Percentiles rank a stretch among this genome's conserved stretches.
Evolutionary conservation across 2,797 vertebrate genomes (phyloP).

Genomic region (Onychomys torridus): DNA sequence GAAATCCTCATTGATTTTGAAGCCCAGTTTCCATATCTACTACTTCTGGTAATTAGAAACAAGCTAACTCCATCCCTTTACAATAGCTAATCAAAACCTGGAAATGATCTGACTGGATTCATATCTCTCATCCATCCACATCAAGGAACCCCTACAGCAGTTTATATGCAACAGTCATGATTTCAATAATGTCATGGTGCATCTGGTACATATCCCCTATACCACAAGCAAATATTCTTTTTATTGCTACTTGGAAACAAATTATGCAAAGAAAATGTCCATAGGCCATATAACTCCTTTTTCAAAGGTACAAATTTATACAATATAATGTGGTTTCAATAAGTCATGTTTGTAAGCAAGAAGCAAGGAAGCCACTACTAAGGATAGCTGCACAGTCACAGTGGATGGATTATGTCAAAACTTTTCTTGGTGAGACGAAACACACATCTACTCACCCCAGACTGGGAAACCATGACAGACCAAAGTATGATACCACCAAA

Average conservation of each 20-base stretch:
- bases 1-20: slow-evolving; percentile 10
- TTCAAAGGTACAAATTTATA: not conserved
- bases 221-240: not conserved
- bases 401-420: not conserved
- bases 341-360: not conserved
- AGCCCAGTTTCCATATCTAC: not conserved
- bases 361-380: not conserved
- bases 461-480: not conserved
- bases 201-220: not conserved
- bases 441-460: not conserved
- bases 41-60: slow-evolving; percentile 22
- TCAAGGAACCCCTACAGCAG: not conserved
- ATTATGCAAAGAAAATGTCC: slow-evolving; percentile 39
- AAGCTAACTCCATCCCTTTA: not conserved
- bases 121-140: slow-evolving; percentile 4
- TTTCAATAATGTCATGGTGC: not conserved
- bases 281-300: not conserved
- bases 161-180: not conserved
- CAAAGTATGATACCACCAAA: not conserved
- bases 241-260: slow-evolving; percentile 40
- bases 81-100: slow-evolving; percentile 1
- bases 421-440: not conserved
- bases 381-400: not conserved
- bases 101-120: slow-evolving; percentile 25
- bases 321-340: not conserved